These are phyloP conservation scores for Machimus rusticus DNA, from an alignment of 2,888 invertebrate species.

Conservation along the genomic window DNA sequence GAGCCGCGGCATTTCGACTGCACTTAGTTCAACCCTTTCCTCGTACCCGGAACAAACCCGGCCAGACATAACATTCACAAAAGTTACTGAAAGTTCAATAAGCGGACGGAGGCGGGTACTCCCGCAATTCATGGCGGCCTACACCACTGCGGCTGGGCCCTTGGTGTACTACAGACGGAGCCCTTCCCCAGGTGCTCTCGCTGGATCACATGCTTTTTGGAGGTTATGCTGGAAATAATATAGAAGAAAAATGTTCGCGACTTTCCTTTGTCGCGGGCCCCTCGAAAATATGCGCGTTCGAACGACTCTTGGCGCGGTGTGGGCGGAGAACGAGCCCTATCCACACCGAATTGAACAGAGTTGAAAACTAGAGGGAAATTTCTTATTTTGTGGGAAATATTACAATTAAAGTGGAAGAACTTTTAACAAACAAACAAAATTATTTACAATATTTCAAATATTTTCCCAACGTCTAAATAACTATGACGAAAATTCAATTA, in stretches of 20 bases:
- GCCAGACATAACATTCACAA: slow-evolving; percentile 12
- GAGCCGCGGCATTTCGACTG: background rate
- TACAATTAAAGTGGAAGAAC: background rate
- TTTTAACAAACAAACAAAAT: no score
- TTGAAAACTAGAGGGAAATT: background rate
- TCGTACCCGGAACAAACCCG: background rate
- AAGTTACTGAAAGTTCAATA: slow-evolving; percentile 26
- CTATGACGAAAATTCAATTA: no score
- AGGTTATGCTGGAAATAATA: background rate
- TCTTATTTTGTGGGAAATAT: background rate
- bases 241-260: background rate
- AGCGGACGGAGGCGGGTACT: background rate
- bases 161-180: background rate
- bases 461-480: no score
- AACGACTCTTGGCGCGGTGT: background rate
- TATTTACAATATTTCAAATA: no score
- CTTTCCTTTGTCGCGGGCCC: background rate
- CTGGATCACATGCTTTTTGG: slow-evolving; percentile 13
- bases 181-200: background rate
- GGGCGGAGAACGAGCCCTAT: background rate
- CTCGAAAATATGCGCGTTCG: background rate
- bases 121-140: background rate
- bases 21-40: background rate
- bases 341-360: background rate
- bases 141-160: background rate